Evolutionary conservation across 1,140 invertebrate species (phyloP).

Genomic region (Cotesia chilonis): DNA sequence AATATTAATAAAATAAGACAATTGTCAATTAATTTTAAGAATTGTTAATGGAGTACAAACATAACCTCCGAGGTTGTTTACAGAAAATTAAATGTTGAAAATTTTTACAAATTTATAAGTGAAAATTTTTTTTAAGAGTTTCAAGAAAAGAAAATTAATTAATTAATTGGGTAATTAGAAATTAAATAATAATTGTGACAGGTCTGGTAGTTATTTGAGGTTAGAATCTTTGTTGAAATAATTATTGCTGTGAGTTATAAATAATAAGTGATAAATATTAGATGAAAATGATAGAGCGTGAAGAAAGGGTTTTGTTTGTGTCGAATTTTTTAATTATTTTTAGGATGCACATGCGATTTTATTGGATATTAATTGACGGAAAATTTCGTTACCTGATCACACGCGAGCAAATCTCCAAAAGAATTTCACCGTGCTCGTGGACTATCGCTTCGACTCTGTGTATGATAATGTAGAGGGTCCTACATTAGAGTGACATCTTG

Average conservation of each 20-base stretch:
- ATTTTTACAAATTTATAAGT: background rate
- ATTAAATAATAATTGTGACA: background rate
- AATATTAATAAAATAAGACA: slow-evolving; percentile 6
- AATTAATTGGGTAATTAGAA: background rate
- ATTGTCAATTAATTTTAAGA: no score
- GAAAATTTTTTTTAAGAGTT: background rate
- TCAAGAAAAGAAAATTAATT: background rate
- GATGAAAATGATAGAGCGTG: background rate
- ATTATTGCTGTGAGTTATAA: no score
- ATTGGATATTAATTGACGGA: slow-evolving; percentile 19
- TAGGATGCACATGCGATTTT: slow-evolving; percentile 45
- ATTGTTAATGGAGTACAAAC: no score
- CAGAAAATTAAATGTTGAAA: no score
- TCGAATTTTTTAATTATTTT: slow-evolving; percentile 23
- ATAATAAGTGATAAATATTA: no score
- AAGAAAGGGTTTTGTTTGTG: slow-evolving; percentile 1
- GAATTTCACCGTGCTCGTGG: no score
- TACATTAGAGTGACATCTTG: no score
- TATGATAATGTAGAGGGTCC: no score
- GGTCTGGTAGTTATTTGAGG: background rate
- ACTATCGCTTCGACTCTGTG: no score
- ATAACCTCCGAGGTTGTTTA: no score
- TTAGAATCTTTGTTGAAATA: background rate
- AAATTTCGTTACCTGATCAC: slow-evolving; percentile 52
- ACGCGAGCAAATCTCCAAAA: slow-evolving; percentile 30